These are phyloP conservation scores for Channa argus DNA, from an alignment of 2,113 vertebrate species.

Conservation along the genomic window DNA sequence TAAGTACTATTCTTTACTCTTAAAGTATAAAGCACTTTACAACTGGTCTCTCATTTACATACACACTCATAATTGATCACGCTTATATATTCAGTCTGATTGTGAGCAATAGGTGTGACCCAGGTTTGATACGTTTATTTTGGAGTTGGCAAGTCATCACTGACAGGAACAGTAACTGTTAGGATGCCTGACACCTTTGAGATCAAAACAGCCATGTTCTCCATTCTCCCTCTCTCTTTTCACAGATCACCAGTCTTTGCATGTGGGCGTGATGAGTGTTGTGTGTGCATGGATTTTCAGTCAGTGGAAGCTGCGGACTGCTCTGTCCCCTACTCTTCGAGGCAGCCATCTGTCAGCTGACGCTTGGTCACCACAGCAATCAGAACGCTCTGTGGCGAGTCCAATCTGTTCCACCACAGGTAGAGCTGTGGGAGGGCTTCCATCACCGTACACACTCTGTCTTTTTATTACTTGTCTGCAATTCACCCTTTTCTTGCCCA, in stretches of 20 bases:
- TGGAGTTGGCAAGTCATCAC: background rate
- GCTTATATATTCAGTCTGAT: background rate
- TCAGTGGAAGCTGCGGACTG: slow-evolving; percentile 61
- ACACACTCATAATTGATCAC: no score
- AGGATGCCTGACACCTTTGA: slow-evolving; percentile 28
- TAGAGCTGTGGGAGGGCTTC: slow-evolving; percentile 69
- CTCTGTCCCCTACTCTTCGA: slow-evolving; percentile 71
- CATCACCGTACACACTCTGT: slow-evolving; percentile 44
- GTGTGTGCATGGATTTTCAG: slow-evolving; percentile 60
- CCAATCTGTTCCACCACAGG: slow-evolving; percentile 86
- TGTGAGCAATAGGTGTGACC: slow-evolving; percentile 8
- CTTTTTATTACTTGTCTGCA: slow-evolving; percentile 59
- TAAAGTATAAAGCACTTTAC: no score
- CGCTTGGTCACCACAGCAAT: slow-evolving; percentile 78
- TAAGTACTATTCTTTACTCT: no score
- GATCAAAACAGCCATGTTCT: slow-evolving; percentile 64
- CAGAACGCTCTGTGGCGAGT: slow-evolving; percentile 78
- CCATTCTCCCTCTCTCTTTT: slow-evolving; percentile 39
- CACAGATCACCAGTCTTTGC: slow-evolving; percentile 41
- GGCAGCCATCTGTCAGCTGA: slow-evolving; percentile 84
- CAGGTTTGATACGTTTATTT: slow-evolving; percentile 28
- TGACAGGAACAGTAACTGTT: slow-evolving; percentile 21
- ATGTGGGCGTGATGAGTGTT: slow-evolving; percentile 45
- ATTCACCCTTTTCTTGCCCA: slow-evolving; percentile 33
- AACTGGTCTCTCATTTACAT: no score